Evolutionary conservation across 2,797 vertebrate species (phyloP).

Genomic region (Aselliscus stoliczkanus): DNA sequence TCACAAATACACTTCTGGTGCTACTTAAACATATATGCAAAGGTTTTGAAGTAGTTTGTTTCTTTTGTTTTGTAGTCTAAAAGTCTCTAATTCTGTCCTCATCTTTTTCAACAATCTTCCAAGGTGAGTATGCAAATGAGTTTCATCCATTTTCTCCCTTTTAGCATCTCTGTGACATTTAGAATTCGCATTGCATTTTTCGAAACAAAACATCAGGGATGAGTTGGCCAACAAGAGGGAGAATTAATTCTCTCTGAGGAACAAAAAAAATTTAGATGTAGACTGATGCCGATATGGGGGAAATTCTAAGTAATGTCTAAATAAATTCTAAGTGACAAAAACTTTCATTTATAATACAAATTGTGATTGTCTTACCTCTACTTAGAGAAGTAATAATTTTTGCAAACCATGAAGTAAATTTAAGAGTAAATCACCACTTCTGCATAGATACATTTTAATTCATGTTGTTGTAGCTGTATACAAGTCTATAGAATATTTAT

Average conservation of each 20-base stretch:
- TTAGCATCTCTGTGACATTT: background rate
- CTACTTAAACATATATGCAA: background rate
- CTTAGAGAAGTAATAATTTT: background rate
- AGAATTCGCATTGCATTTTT: background rate
- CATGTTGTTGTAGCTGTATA: background rate
- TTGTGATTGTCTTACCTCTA: background rate
- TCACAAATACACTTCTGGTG: background rate
- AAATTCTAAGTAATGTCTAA: background rate
- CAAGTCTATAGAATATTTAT: background rate
- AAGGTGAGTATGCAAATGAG: background rate
- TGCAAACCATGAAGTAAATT: background rate
- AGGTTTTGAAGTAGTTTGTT: background rate
- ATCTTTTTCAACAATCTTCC: background rate
- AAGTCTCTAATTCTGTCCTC: background rate
- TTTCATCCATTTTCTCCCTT: background rate
- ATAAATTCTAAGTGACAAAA: background rate
- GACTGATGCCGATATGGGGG: background rate
- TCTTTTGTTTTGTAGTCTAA: constrained; percentile 7
- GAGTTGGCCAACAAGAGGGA: background rate
- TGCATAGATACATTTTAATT: background rate
- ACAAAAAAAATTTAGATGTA: background rate
- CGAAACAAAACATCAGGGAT: background rate
- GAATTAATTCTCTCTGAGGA: background rate
- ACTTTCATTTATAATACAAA: background rate
- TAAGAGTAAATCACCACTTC: background rate